phyloP scores from a whole-genome alignment of 2,113 vertebrate species.

The Cottus gobio region DNA sequence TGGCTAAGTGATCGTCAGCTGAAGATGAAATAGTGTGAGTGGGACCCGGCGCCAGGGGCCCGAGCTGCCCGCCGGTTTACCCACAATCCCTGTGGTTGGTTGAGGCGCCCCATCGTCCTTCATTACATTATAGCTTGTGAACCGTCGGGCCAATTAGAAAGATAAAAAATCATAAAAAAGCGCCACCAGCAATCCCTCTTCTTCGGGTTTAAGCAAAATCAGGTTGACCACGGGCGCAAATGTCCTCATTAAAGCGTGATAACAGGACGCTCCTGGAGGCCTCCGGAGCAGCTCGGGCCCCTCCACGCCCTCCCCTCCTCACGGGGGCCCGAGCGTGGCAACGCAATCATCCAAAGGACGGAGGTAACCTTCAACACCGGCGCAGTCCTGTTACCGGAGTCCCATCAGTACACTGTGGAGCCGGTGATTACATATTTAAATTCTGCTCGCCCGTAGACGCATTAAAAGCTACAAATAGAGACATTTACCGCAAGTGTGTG shows the following conservation, averaged over 20 bases:
- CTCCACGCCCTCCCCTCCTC: constrained; percentile 33
- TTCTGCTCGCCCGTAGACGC: constrained; percentile 39
- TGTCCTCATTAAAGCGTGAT: constrained; percentile 75
- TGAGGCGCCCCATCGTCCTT: constrained; percentile 47
- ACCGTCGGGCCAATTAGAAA: constrained; percentile 73
- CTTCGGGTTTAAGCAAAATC: constrained; percentile 61
- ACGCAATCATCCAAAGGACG: constrained; percentile 74
- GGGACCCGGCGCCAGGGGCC: constrained; percentile 30
- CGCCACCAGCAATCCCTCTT: constrained; percentile 40
- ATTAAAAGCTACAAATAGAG: constrained; percentile 29
- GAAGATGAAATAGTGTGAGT: constrained; percentile 63
- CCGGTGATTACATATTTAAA: constrained; percentile 67
- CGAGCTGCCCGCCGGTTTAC: constrained; percentile 41
- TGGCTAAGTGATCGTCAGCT: constrained; percentile 73
- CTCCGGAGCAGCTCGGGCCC: constrained; percentile 36
- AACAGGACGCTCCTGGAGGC: constrained; percentile 46
- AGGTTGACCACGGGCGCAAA: constrained; percentile 60
- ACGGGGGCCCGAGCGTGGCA: constrained; percentile 59
- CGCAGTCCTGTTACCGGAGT: constrained; percentile 55
- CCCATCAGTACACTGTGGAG: constrained; percentile 66
- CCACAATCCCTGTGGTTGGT: constrained; percentile 56
- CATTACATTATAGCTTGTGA: constrained; percentile 69
- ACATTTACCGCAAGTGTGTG: constrained; percentile 14
- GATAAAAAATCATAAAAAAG: constrained; percentile 77
- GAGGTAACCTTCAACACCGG: constrained; percentile 64